Base-by-base conservation (phyloP, 37 sponge, comb jelly and placozoan species). In the Mnemiopsis leidyi region DNA sequence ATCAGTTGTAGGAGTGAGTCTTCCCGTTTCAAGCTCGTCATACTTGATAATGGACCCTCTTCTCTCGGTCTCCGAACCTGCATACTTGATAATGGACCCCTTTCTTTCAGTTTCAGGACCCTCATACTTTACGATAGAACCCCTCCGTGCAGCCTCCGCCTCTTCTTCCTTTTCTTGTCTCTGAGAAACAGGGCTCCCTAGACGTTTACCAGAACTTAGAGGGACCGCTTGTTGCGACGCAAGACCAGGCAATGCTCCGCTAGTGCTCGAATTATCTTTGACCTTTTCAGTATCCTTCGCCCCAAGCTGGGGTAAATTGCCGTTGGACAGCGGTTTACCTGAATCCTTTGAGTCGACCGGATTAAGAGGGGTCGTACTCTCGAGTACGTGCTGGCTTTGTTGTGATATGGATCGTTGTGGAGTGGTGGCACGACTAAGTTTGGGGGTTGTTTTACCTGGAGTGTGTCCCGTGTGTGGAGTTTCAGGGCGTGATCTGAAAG, bases 351-450 rank as follows among this genome's bases (percentile, higher is more conserved):
- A 38, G 24, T 35, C 36, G 26, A 25, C 36, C 36, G 61, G 90
- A 26, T 35, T 40, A 0, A 85, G 90, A 25, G 90, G 90, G 23
- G 90, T 85, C 2, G 90, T 85, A 61, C 90, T 85, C 35, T 85
- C 90, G 9, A 85, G n/a, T 7, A 85, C 61, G 36, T 38, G 30
- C 30, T 71, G 90, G 90, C 61, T 38, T 39, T 7, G 23, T 23
- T 38, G 61, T 23, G 90, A 40, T 85, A 85, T 39, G 48, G 90
- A 85, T n/a, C 90, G 40, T 23, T 85, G 40, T 85, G 90, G 40
- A 85, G 61, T 85, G 61, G 61, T 85, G 38, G 90, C 90, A 23
- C 90, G 90, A 85, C 90, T 85, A 24, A 85, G 90, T 85, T 40
- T 38, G 61, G 90, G 90, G 33, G 90, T 85, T 40, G 90, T 85